Base-by-base conservation (phyloP, 2,797 vertebrate genomes). In the Sebastes kiyomatsui region DNA sequence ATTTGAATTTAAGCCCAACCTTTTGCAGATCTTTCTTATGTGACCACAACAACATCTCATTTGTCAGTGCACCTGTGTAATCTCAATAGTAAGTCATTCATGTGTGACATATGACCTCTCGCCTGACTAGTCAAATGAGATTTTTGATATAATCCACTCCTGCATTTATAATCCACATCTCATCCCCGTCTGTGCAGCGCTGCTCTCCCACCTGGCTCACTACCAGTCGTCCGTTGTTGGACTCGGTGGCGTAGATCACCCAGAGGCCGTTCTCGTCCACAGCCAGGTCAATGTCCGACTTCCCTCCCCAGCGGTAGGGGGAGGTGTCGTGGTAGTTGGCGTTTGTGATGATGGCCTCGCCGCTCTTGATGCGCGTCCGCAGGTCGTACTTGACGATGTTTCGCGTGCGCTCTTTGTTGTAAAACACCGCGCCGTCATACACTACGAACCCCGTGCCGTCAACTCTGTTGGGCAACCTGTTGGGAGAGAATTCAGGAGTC, bases 251-350 rank as follows among this genome's bases (percentile, higher is more conserved):
- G 16, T 99, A 99, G 87, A 99, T 97, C 28, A 98, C 98, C 98
- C 98, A 99, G 12, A 99, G 93, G 25, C 98, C 98, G 0, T 97
- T 98, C 94, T 99, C 98, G 5, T 99, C 98, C 88, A 98, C 98
- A 0, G 98, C 98, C 87, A 99, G 91, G 91, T 99, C 98, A 33
- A 99, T 98, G 93, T 99, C 98, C 0, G 97, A 98, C 79, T 99
- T 99, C 67, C 98, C 98, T 0, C 98, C 98, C 98, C 98, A 99
- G 75, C 98, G 97, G 65, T 99, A 99, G 0, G 98, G 98, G 0
- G 98, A 98, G 0, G 98, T 98, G 93, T 99, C 98, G 4, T 99
- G 98, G 83, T 99, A 99, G 93, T 98, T 98, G 90, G 98, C 97
- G 0, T 97, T 97, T 58, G 96, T 95, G 88, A 99, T 97, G 73